phyloP scores from a whole-genome alignment of 2,113 vertebrate genomes.

The Ivindomyrus marchei region DNA sequence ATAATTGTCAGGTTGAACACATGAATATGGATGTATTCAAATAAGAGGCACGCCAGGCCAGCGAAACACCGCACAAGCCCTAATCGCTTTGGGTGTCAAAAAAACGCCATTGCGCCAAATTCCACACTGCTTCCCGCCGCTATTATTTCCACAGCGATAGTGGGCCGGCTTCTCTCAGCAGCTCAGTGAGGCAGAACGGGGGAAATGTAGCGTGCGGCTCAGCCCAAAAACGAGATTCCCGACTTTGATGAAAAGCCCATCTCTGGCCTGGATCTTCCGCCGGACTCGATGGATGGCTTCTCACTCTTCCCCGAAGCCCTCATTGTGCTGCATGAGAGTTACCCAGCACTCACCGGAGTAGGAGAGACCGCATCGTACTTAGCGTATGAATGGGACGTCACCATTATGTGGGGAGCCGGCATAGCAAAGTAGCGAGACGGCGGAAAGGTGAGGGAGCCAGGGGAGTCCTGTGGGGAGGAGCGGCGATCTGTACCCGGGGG shows the following conservation, averaged over 20 bases:
- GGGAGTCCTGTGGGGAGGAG: neutral
- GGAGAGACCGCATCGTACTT: neutral
- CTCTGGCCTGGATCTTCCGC: neutral
- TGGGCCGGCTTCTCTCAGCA: neutral
- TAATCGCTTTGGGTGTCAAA: neutral
- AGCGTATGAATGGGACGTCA: neutral
- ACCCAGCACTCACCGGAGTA: neutral
- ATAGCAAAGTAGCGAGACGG: neutral
- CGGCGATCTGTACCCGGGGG: neutral
- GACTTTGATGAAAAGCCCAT: neutral
- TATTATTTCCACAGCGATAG: neutral
- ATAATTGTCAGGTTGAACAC: constrained; percentile 4
- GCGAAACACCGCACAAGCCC: neutral
- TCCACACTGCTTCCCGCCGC: neutral
- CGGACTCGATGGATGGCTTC: neutral
- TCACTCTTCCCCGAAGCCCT: neutral
- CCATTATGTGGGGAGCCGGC: neutral
- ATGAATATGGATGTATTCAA: constrained; percentile 18
- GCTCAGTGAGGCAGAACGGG: neutral
- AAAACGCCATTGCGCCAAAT: neutral
- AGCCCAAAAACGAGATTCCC: neutral
- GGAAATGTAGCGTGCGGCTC: neutral
- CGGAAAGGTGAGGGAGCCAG: neutral
- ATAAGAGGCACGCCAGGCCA: neutral
- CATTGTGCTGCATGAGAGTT: neutral